Base-by-base conservation (phyloP, 2,113 vertebrate genomes). In the Sander vitreus region DNA sequence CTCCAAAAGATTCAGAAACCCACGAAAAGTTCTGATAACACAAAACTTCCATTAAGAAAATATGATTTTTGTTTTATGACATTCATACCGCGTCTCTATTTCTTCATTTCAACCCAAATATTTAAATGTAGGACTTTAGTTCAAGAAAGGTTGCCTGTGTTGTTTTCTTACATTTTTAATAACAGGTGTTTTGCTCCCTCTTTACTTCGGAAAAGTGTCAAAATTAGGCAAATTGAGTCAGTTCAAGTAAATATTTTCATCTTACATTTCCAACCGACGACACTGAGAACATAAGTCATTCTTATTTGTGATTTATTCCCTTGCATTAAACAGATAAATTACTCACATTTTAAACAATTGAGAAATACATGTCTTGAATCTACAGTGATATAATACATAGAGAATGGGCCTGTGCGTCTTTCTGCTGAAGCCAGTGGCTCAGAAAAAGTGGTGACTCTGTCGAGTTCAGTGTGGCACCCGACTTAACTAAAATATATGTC, bases 301-400 rank as follows among this genome's bases (percentile, higher is more conserved):
- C 81, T 89, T 90, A 91, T 67, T 82, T 86, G 81, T 92, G 81
- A 92, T 94, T 96, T 95, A 95, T 95, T 96, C 89, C 88, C 81
- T 95, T 94, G 79, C 85, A 90, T 89, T 93, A 77, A 91, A 95
- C 94, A 93, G 93, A 95, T 95, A 96, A 95, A 94, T 96, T 94
- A 96, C 92, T 94, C 88, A 95, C 94, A 95, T 95, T 93, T 94
- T 91, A 87, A 94, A 93, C 91, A 94, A 88, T 85, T 90, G 83
- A 90, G 85, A 91, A 92, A 93, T 92, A 93, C 92, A 93, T 69
- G 79, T 93, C 82, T 93, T 83, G 47, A 85, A 87, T 92, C 73
- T 93, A 92, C 90, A 92, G 79, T 55, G 50, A 88, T 92, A 92
- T 91, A 91, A 88, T 93, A 93, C 89, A 93, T 80, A 74, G 76